Base-by-base conservation (phyloP, 2,888 invertebrate genomes). In the Sinhomidia bicolor region DNA sequence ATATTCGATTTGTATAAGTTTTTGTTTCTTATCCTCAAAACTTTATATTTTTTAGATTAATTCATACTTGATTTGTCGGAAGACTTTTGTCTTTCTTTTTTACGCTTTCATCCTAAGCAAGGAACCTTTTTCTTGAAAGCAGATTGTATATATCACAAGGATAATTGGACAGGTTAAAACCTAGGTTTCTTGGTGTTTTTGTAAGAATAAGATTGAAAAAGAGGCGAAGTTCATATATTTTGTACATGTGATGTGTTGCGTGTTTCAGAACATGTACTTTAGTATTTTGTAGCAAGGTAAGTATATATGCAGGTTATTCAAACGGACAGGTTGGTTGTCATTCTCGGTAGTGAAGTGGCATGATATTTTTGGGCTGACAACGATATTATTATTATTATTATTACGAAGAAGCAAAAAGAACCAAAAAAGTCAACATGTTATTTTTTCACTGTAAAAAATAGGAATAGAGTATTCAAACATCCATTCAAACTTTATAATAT, bases 91-190 rank as follows among this genome's bases (percentile, higher is more conserved):
- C n/a, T 80, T 17, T 41, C 41, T 32, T 29, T 68, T 68, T 12
- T 68, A 1, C 29, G 9, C 4, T 12, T 12, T 5, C 47, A 9
- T 12, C 47, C 12, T 47, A 20, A 57, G 79, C 51, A n/a, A 51
- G 51, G 12, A n/a, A 51, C 51, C 20, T 57, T 20, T 20, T 57
- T 57, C 6, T 5, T 20, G 5, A 57, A 57, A 57, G 6, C 1
- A 57, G 20, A 65, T n/a, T 65, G 65, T 65, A 29, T 29, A 76
- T 51, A 81, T 81, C 81, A 65, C 80, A 51, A 47, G 47, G 47
- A 81, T 65, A 81, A 81, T 81, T 81, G 80, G 81, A 65, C 65
- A 81, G 81, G 81, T 81, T 81, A 65, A 81, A 81, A 81, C 81
- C 65, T 80, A 44, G 60, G 44, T 36, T 76, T 44, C 44, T 36